These are phyloP conservation scores for Paedocypris sp. DNA, from an alignment of 2,113 vertebrate species.

Conservation along the genomic window DNA sequence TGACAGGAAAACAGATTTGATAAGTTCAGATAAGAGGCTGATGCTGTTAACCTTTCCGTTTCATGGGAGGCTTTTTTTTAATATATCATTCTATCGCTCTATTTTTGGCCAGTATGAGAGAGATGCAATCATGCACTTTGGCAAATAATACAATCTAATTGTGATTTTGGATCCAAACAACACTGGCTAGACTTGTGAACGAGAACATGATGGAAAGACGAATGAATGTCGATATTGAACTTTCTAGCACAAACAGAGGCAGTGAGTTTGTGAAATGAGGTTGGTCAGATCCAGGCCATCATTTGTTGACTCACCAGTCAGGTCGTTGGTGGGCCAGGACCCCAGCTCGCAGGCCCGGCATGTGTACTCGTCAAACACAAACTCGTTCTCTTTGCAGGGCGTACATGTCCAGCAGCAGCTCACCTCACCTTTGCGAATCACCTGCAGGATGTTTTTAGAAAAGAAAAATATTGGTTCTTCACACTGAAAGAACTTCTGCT, in stretches of 20 bases:
- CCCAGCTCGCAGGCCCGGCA: constrained; percentile 89
- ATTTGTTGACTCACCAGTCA: constrained; percentile 70
- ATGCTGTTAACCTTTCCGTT: constrained; percentile 5
- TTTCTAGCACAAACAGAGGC: background rate
- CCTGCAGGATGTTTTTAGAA: constrained; percentile 62
- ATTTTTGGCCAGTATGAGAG: background rate
- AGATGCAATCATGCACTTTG: background rate
- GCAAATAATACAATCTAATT: background rate
- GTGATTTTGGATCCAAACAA: background rate
- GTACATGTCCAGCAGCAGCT: constrained; percentile 98
- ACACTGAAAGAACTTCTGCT: too few relatives aligned
- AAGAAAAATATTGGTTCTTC: too few relatives aligned
- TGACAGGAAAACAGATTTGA: constrained; percentile 1
- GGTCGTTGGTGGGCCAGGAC: constrained; percentile 83
- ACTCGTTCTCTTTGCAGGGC: constrained; percentile 93
- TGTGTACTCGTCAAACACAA: constrained; percentile 90
- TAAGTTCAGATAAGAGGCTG: background rate
- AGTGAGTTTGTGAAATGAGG: background rate
- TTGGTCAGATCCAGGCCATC: background rate
- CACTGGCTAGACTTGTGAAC: background rate
- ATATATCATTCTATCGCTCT: background rate
- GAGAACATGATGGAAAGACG: background rate
- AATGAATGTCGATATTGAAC: background rate
- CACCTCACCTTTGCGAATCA: constrained; percentile 97
- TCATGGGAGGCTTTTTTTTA: background rate